phyloP scores from a whole-genome alignment of 2,797 vertebrate species.

The Cryptoblepharus egeriae region DNA sequence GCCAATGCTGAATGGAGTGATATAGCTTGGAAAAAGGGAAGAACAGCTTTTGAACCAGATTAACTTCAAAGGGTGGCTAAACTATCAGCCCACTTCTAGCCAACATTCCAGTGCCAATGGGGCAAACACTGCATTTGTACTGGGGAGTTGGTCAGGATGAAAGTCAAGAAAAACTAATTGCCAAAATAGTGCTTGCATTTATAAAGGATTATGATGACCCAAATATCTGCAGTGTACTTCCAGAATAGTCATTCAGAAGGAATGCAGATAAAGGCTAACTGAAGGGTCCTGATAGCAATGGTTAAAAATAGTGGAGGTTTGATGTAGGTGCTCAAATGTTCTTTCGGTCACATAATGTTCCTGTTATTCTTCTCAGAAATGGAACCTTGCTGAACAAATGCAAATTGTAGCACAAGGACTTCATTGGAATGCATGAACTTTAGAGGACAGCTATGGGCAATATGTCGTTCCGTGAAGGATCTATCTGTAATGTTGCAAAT shows the following conservation, averaged over 20 bases:
- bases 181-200: neutral
- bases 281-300: conserved; percentile 66
- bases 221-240: conserved; percentile 46
- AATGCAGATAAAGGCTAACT: conserved; percentile 66
- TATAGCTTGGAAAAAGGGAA: neutral
- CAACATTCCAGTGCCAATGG: too few relatives aligned
- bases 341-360: conserved; percentile 30
- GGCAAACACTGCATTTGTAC: too few relatives aligned
- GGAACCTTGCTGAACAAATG: conserved; percentile 46
- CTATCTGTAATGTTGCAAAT: conserved; percentile 44
- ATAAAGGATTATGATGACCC: neutral
- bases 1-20: too few relatives aligned
- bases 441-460: conserved; percentile 33
- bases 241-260: conserved; percentile 64
- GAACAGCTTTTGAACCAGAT: neutral
- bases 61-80: neutral
- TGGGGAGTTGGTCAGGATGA: too few relatives aligned
- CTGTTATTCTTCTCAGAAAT: conserved; percentile 39
- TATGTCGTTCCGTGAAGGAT: neutral
- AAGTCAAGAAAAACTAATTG: too few relatives aligned
- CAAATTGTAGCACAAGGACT: conserved; percentile 42
- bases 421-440: conserved; percentile 49
- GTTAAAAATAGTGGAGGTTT: conserved; percentile 67
- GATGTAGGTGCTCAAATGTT: conserved; percentile 4
- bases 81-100: too few relatives aligned